Percentiles rank a stretch among this genome's conserved stretches.
These are phyloP conservation scores for Pangasianodon gigas DNA, from an alignment of 2,113 vertebrate species.

Conservation along the genomic window DNA sequence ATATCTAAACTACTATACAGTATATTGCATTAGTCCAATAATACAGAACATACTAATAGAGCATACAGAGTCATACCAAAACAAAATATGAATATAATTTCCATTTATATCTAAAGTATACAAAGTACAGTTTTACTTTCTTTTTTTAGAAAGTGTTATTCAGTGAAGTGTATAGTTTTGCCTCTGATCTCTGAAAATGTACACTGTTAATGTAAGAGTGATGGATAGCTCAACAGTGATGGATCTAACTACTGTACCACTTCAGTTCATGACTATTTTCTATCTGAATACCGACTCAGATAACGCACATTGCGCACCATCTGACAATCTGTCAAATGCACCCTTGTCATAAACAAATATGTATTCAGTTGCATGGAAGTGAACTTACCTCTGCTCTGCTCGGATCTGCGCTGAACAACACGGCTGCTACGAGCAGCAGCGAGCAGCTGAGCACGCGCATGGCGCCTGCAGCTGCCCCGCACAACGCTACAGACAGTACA, in stretches of 20 bases:
- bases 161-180: not conserved
- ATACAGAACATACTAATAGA: not conserved
- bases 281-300: not conserved
- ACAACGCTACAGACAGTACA: constrained; percentile 44
- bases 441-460: constrained; percentile 64
- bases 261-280: not conserved
- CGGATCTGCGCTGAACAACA: constrained; percentile 56
- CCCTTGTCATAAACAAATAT: not conserved
- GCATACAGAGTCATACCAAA: not conserved
- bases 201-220: not conserved
- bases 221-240: not conserved
- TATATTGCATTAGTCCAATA: not conserved
- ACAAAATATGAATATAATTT: not conserved
- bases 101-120: not conserved
- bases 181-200: not conserved
- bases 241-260: not conserved
- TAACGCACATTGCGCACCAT: not conserved
- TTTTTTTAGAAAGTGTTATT: not conserved
- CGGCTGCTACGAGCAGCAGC: constrained; percentile 62
- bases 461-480: constrained; percentile 12
- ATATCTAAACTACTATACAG: not conserved
- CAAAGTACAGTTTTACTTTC: not conserved
- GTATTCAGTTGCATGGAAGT: not conserved
- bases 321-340: not conserved
- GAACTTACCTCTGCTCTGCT: constrained; percentile 69